Evolutionary conservation across 92 coral and sea anemone genomes (phyloP).

Genomic region (Hydrozoanthus gracilis): DNA sequence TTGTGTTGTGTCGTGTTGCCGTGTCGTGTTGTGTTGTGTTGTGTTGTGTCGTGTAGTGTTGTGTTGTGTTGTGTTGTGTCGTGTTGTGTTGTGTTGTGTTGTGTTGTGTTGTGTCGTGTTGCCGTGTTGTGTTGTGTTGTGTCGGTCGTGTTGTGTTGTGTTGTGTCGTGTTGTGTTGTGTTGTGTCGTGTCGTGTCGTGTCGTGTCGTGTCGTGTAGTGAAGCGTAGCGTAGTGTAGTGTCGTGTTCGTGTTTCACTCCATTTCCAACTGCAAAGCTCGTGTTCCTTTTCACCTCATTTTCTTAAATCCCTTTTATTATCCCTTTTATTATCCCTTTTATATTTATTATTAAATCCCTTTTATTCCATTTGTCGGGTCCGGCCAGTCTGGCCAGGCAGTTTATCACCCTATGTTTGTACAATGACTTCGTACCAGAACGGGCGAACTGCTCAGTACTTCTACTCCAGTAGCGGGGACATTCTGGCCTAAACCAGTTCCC

Average conservation of each 20-base stretch:
- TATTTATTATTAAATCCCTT: conserved; percentile 1
- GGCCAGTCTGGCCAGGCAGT: conserved; percentile 18
- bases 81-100: neutral
- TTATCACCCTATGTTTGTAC: conserved; percentile 1
- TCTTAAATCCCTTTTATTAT: conserved; percentile 4
- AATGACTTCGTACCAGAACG: conserved; percentile 8
- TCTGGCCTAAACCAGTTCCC: conserved; percentile 24
- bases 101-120: neutral
- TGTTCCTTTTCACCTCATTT: conserved; percentile 1
- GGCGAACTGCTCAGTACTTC: conserved; percentile 4
- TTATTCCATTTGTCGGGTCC: conserved; percentile 14
- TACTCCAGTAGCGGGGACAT: conserved; percentile 21
- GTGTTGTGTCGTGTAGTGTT: conserved; percentile 5
- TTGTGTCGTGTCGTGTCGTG: conserved; percentile 3
- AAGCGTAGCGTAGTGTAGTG: conserved; percentile 1
- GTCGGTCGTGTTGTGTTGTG: conserved; percentile 2
- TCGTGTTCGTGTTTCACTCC: conserved; percentile 12
- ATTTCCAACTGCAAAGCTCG: conserved; percentile 12
- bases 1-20: too few species aligned
- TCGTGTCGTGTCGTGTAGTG: conserved; percentile 20
- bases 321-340: conserved; percentile 3
- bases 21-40: conserved; percentile 18
- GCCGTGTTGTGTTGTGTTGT: neutral
- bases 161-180: conserved; percentile 5
- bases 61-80: neutral